Evolutionary conservation across 1,140 invertebrate genomes (phyloP).

Genomic region (Macrotrachela quadricornifera): DNA sequence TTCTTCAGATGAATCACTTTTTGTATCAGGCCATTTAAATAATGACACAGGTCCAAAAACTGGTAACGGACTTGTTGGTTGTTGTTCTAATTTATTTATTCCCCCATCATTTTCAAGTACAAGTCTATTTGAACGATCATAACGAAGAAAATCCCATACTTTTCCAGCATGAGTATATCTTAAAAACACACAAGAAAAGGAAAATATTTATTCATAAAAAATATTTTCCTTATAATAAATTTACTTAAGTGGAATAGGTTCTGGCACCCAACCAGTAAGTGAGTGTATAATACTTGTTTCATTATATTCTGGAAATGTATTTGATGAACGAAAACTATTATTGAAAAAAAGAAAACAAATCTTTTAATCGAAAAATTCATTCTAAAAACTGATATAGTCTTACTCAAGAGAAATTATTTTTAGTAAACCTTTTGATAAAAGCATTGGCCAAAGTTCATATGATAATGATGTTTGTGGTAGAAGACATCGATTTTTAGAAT

Average conservation of each 20-base stretch:
- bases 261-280: constrained; percentile 29
- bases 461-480: constrained; percentile 19
- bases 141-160: no score
- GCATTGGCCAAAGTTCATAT: constrained; percentile 30
- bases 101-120: no score
- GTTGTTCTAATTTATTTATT: no score
- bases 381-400: constrained; percentile 10
- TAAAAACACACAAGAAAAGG: no score
- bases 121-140: no score
- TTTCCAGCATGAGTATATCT: constrained; percentile 11
- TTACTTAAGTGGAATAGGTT: constrained; percentile 17
- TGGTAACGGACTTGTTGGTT: no score
- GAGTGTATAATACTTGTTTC: constrained; percentile 27
- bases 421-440: constrained; percentile 27
- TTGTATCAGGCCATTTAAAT: no score
- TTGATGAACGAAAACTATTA: neutral
- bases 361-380: neutral
- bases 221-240: no score
- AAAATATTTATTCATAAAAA: no score
- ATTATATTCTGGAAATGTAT: constrained; percentile 21
- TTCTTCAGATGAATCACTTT: no score
- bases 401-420: constrained; percentile 30
- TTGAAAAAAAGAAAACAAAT: neutral
- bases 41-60: no score
- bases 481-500: constrained; percentile 22